Conservation (phyloP, 1,140 invertebrate genomes). For the Micrasema longulum region DNA sequence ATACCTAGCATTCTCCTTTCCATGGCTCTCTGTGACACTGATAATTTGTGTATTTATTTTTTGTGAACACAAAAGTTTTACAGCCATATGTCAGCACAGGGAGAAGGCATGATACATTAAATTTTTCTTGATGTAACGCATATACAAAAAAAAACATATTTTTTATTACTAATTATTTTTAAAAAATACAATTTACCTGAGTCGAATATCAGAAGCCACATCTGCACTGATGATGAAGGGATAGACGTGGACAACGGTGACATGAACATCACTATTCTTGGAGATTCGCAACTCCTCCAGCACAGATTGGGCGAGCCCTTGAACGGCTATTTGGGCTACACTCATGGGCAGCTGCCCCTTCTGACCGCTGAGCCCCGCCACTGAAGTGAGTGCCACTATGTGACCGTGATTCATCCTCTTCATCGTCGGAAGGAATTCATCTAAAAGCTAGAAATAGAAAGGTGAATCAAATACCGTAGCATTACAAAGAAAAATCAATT, state of each 20-base stretch:
- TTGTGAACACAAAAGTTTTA: too few relatives aligned
- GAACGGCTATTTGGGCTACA: constrained; percentile 79
- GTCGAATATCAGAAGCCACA: constrained; percentile 67
- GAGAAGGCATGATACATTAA: too few relatives aligned
- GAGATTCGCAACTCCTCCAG: constrained; percentile 70
- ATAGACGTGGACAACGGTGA: constrained; percentile 73
- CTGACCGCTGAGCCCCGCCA: constrained; percentile 75
- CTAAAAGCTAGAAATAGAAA: constrained; percentile 73
- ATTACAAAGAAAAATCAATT: too few relatives aligned
- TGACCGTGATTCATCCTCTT: constrained; percentile 74
- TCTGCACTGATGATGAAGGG: constrained; percentile 72
- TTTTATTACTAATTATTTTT: too few relatives aligned
- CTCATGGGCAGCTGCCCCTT: constrained; percentile 74
- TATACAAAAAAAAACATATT: too few relatives aligned
- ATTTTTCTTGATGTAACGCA: too few relatives aligned
- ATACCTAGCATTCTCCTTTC: too few relatives aligned
- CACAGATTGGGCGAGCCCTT: constrained; percentile 73
- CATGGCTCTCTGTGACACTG: too few relatives aligned
- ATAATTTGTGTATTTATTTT: too few relatives aligned
- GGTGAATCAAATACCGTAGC: too few relatives aligned
- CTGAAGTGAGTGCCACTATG: constrained; percentile 77
- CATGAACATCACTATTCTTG: constrained; percentile 67
- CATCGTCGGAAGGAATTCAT: constrained; percentile 77
- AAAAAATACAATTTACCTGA: constrained; percentile 64
- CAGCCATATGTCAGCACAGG: too few relatives aligned